Base-by-base conservation (phyloP, 2,888 invertebrate species). In the Acleris emargana region DNA sequence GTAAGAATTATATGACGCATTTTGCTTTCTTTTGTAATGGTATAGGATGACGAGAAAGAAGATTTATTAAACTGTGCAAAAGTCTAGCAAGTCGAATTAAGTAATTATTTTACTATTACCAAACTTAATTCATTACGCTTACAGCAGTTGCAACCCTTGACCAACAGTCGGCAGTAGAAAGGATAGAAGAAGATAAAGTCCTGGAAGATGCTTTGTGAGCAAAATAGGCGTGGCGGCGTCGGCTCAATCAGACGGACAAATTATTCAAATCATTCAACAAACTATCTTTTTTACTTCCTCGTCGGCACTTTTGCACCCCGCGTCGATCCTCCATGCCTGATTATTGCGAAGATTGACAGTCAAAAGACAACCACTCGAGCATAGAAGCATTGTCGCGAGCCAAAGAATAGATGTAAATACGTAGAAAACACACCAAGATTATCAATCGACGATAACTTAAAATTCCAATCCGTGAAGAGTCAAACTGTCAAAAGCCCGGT, bases 401-500 rank as follows among this genome's bases (percentile, higher is more conserved):
- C 53, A 32, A 38, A 42, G 28, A 51, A 60, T 50, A 50, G 28
- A 66, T 7, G 28, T 6, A 52, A 32, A 22, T 60, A 55, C 47
- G 42, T 59, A 64, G 50, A 54, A 58, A 53, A 38, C 76, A 76
- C 78, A 38, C 54, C 70, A 71, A 69, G 73, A 75, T 71, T 71
- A 76, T 71, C 71, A 75, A 75, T 73, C 83, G 84, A 81, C 77
- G 79, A 81, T 83, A 87, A 81, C 78, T 86, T 83, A 76, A 81
- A 84, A 86, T 89, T 87, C 85, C 81, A 79, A 78, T 78, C 76
- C 76, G 76, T 81, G 78, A 83, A 83, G 78, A 85, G 83, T 83
- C 78, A 80, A 83, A 83, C 82, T 80, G 83, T 82, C 83, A 78
- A 81, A 86, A 86, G 87, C 79, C 84, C 78, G 82, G 85, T 87